Percentiles rank a stretch among this genome's conserved stretches.
phyloP scores from a whole-genome alignment of 2,888 invertebrate genomes.

The Ferdinandea cuprea region DNA sequence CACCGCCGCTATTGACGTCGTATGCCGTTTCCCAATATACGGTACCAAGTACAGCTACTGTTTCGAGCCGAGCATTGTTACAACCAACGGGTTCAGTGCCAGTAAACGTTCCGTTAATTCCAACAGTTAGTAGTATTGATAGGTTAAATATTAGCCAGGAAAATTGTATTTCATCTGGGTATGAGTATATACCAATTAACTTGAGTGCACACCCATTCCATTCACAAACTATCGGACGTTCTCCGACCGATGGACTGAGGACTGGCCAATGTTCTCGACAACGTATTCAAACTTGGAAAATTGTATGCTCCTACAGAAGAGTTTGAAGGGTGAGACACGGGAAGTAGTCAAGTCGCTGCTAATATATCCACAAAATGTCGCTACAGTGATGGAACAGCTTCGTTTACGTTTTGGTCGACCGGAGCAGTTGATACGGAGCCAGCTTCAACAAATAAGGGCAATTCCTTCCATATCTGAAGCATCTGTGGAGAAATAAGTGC shows the following conservation, averaged over 20 bases:
- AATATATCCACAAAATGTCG: constrained; percentile 59
- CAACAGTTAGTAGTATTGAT: too few species aligned
- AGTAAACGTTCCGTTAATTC: too few species aligned
- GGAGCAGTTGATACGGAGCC: constrained; percentile 53
- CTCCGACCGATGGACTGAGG: constrained; percentile 4
- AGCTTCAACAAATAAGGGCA: constrained; percentile 45
- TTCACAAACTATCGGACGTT: constrained; percentile 28
- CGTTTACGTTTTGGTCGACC: constrained; percentile 64
- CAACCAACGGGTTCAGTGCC: too few species aligned
- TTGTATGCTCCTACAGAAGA: constrained; percentile 7
- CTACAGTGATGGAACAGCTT: constrained; percentile 51
- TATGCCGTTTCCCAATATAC: neutral
- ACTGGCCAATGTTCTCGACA: constrained; percentile 30
- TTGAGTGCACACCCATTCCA: neutral
- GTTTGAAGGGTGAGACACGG: constrained; percentile 16
- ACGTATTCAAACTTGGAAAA: constrained; percentile 23
- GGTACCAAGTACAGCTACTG: neutral
- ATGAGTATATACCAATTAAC: too few species aligned
- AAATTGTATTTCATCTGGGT: too few species aligned
- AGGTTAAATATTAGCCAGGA: too few species aligned
- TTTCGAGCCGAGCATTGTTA: neutral
- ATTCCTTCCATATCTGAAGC: constrained; percentile 28
- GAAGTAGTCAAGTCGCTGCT: too few species aligned
- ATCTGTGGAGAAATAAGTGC: constrained; percentile 22
- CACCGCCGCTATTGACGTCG: neutral